Conservation (phyloP, 2,113 vertebrate genomes). For the Arothron firmamentum region DNA sequence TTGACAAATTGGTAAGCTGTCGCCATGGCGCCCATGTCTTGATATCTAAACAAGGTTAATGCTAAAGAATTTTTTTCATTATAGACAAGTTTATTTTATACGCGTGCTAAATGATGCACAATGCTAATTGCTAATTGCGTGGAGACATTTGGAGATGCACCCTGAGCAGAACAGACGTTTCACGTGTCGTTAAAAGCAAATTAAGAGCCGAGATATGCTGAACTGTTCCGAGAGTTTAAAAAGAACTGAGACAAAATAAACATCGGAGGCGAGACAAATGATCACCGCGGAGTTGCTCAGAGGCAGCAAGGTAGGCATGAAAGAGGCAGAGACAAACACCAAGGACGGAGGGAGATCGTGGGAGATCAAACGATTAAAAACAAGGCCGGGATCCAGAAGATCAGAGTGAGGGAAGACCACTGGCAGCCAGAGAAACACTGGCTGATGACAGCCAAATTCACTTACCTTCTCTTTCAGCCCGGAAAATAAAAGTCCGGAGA, state of each 20-base stretch:
- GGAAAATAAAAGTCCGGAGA: slow-evolving; percentile 89
- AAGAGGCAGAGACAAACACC: neutral
- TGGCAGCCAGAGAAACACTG: slow-evolving; percentile 20
- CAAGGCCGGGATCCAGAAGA: slow-evolving; percentile 30
- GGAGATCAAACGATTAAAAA: slow-evolving; percentile 15
- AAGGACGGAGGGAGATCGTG: neutral
- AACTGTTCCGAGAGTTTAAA: too few relatives aligned
- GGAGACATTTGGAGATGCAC: too few relatives aligned
- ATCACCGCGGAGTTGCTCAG: slow-evolving; percentile 19
- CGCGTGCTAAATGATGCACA: too few relatives aligned
- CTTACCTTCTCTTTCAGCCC: slow-evolving; percentile 91
- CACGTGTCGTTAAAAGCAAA: too few relatives aligned
- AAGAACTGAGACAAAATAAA: neutral
- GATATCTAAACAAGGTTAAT: too few relatives aligned
- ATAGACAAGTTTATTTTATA: too few relatives aligned
- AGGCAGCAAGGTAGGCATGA: slow-evolving; percentile 5
- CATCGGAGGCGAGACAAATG: slow-evolving; percentile 5
- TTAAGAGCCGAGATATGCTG: too few relatives aligned
- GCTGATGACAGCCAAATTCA: slow-evolving; percentile 13
- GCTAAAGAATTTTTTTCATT: too few relatives aligned
- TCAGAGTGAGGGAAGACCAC: slow-evolving; percentile 29
- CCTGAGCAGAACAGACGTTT: too few relatives aligned
- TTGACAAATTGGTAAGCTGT: too few relatives aligned
- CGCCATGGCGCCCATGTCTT: too few relatives aligned
- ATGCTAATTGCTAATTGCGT: too few relatives aligned